Evolutionary conservation across 2,888 invertebrate genomes (phyloP).

Genomic region (Nycteola revayana): DNA sequence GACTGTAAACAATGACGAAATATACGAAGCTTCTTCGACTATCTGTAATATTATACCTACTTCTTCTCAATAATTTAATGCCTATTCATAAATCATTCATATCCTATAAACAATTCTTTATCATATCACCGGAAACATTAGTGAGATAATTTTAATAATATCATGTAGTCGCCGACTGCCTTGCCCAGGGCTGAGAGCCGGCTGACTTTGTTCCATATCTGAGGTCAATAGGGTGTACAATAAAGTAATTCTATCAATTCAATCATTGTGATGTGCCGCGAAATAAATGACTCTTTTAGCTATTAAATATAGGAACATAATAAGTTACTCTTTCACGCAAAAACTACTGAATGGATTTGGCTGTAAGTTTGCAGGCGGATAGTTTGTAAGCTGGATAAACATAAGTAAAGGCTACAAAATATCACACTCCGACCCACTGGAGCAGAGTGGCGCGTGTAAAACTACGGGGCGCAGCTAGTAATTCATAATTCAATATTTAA

Average conservation of each 20-base stretch:
- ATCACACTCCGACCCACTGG: too few relatives aligned
- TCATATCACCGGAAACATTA: constrained; percentile 49
- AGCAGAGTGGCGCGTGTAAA: too few relatives aligned
- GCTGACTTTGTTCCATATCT: constrained; percentile 54
- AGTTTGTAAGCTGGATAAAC: too few relatives aligned
- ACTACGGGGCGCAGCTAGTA: too few relatives aligned
- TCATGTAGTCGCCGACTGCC: constrained; percentile 3
- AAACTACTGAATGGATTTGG: too few relatives aligned
- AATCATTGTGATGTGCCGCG: constrained; percentile 43
- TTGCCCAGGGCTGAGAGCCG: constrained; percentile 25
- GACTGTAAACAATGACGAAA: constrained; percentile 9
- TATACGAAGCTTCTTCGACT: constrained; percentile 5
- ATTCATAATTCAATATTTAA: too few relatives aligned
- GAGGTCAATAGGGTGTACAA: constrained; percentile 40
- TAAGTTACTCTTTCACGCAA: too few relatives aligned
- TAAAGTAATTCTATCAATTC: constrained; percentile 42
- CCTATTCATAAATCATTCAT: constrained; percentile 42
- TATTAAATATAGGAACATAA: constrained; percentile 18
- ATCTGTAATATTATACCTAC: constrained; percentile 1
- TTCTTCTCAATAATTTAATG: constrained; percentile 21
- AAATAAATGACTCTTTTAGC: constrained; percentile 17
- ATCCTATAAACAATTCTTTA: constrained; percentile 48
- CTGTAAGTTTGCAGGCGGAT: too few relatives aligned
- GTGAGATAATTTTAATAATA: constrained; percentile 50
- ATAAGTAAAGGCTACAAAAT: too few relatives aligned